A percentile compares a stretch with the other conserved stretches of the same genome.
These are phyloP conservation scores for Tiphia femorata DNA, from an alignment of 2,888 invertebrate genomes.

Conservation along the genomic window DNA sequence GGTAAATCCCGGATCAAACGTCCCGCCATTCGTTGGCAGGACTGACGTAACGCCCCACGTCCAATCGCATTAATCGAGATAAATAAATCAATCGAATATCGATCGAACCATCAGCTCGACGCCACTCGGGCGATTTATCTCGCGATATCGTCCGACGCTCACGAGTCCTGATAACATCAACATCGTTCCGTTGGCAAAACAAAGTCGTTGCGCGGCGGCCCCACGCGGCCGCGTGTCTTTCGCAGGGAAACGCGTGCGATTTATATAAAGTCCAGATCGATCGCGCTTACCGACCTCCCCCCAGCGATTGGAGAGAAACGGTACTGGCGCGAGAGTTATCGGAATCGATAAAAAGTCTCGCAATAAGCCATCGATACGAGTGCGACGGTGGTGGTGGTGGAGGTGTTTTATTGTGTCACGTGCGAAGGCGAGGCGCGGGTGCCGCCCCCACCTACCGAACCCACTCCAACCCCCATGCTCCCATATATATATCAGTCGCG, in stretches of 20 bases:
- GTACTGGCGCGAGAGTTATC: conserved; percentile 50
- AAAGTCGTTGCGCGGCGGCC: conserved; percentile 19
- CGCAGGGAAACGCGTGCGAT: conserved; percentile 40
- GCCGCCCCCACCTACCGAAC: conserved; percentile 32
- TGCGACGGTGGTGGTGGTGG: conserved; percentile 8
- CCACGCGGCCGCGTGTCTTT: not conserved
- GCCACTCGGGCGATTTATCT: conserved; percentile 2
- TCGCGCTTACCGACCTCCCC: conserved; percentile 12
- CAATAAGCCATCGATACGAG: conserved; percentile 50
- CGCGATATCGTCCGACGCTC: not conserved
- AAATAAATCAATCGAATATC: conserved; percentile 30
- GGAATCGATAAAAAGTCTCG: conserved; percentile 57
- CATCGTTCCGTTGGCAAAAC: conserved; percentile 50
- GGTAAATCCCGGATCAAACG: no score
- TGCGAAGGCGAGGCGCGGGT: conserved; percentile 58
- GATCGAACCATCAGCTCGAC: conserved; percentile 15
- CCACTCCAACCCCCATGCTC: conserved; percentile 3
- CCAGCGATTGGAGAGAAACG: conserved; percentile 8
- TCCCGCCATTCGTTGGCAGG: no score
- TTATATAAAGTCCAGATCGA: conserved; percentile 44
- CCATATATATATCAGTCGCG: conserved; percentile 64
- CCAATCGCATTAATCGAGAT: no score
- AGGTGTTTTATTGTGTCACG: conserved; percentile 66
- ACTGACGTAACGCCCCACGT: no score
- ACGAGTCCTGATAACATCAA: conserved; percentile 31